phyloP scores from a whole-genome alignment of 2,888 invertebrate genomes.

The Eupithecia tripunctaria region DNA sequence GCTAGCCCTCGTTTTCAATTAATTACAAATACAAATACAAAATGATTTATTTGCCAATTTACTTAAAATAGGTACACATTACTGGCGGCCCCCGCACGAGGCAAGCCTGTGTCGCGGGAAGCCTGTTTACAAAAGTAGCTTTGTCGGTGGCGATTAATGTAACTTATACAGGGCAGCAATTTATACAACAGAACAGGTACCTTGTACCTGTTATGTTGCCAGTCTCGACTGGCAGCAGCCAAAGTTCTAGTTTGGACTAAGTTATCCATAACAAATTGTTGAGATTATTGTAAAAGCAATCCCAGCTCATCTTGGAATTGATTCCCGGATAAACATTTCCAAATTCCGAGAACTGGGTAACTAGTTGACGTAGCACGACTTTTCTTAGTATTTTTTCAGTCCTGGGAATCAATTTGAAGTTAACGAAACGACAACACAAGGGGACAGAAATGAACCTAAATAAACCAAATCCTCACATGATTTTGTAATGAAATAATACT shows the following conservation, averaged over 20 bases:
- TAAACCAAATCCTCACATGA: not conserved
- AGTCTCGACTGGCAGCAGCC: not conserved
- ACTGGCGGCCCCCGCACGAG: too few species aligned
- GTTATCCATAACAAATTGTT: slow-evolving; percentile 12
- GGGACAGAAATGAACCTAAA: not conserved
- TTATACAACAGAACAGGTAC: not conserved
- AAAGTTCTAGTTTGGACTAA: slow-evolving; percentile 12
- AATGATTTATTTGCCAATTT: too few species aligned
- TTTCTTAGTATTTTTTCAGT: not conserved
- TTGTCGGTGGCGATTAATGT: too few species aligned
- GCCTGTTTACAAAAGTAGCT: too few species aligned
- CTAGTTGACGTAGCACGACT: not conserved
- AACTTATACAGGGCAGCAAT: too few species aligned
- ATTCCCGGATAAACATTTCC: slow-evolving; percentile 42
- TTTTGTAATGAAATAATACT: not conserved
- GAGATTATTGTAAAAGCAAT: slow-evolving; percentile 32
- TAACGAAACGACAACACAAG: not conserved
- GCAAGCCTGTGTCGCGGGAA: too few species aligned
- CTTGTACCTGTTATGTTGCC: too few species aligned
- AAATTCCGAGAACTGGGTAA: slow-evolving; percentile 46
- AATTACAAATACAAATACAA: too few species aligned
- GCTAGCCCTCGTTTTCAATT: too few species aligned
- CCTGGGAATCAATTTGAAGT: not conserved
- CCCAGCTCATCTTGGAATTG: slow-evolving; percentile 29
- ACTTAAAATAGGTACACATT: too few species aligned